Evolutionary conservation across 2,113 vertebrate species (phyloP).

Genomic region (Nyctereutes procyonoides): DNA sequence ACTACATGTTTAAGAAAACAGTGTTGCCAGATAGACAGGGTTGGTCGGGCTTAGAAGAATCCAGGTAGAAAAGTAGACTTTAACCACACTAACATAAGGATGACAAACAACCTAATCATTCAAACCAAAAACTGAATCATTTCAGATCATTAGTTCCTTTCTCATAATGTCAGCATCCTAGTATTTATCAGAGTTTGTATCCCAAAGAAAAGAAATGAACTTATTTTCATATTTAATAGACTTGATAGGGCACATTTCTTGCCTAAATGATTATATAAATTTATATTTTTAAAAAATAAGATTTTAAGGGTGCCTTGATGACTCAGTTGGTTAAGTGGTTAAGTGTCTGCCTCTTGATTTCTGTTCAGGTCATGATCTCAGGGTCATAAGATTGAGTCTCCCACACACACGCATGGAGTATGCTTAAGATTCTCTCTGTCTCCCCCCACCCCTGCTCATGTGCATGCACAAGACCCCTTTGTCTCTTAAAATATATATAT

Average conservation of each 20-base stretch:
- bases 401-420: not conserved
- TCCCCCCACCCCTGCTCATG: not conserved
- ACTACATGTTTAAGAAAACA: not conserved
- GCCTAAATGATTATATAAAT: not conserved
- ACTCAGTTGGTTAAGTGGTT: not conserved
- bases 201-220: not conserved
- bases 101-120: not conserved
- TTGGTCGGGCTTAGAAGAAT: not conserved
- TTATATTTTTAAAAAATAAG: not conserved
- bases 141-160: not conserved
- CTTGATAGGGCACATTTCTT: not conserved
- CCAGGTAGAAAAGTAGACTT: not conserved
- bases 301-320: not conserved
- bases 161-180: not conserved
- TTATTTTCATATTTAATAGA: constrained; percentile 25
- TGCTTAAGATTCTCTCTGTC: not conserved
- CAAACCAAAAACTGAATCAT: not conserved
- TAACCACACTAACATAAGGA: not conserved
- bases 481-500: not conserved
- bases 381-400: not conserved
- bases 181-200: constrained; percentile 17
- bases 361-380: not conserved
- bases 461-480: not conserved
- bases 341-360: not conserved
- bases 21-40: not conserved